phyloP scores from a whole-genome alignment of 2,888 invertebrate species.

The Eulithis prunata region DNA sequence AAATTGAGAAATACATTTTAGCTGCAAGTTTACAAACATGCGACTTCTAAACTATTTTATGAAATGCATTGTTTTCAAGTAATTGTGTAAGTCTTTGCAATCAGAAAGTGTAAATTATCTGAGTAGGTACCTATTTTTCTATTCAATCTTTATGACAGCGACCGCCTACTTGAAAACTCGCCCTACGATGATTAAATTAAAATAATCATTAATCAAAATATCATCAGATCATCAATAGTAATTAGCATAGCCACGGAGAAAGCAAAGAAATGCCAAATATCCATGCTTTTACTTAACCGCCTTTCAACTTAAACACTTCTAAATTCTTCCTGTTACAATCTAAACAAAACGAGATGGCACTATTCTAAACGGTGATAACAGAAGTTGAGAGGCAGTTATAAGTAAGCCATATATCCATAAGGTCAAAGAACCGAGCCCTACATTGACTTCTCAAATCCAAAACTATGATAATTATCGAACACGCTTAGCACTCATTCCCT shows the following conservation, averaged over 20 bases:
- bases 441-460: conserved; percentile 35
- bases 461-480: conserved; percentile 39
- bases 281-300: not conserved
- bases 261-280: conserved; percentile 22
- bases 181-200: not conserved
- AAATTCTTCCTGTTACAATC: no score
- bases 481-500: conserved; percentile 41
- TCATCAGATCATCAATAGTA: conserved; percentile 9
- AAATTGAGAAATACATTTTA: conserved; percentile 33
- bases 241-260: conserved; percentile 13
- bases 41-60: not conserved
- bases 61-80: not conserved
- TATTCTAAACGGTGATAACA: no score
- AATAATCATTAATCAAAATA: not conserved
- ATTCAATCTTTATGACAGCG: no score
- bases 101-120: no score
- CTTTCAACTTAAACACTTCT: no score
- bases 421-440: conserved; percentile 36
- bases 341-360: no score
- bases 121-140: no score
- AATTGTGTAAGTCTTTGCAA: no score
- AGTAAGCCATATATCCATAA: conserved; percentile 1
- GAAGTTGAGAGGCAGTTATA: no score
- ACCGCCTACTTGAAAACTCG: not conserved
- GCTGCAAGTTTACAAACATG: not conserved